A percentile compares a stretch with the other conserved stretches of the same genome.
phyloP scores from a whole-genome alignment of 2,888 invertebrate genomes.

The Dolichomitus sp. region DNA sequence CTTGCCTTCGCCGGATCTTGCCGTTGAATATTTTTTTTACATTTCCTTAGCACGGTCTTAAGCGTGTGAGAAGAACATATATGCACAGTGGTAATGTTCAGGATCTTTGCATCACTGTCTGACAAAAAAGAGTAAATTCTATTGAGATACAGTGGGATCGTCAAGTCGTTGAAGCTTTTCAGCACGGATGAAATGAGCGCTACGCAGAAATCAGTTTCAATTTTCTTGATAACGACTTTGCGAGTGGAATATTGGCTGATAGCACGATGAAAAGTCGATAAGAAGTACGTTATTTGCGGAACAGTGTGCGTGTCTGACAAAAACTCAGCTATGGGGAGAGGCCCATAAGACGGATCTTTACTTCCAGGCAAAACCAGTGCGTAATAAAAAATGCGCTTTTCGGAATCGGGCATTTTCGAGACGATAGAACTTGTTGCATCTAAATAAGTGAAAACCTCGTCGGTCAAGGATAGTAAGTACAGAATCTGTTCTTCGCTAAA shows the following conservation, averaged over 20 bases:
- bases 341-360: slow-evolving; percentile 4
- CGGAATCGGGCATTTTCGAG: not conserved
- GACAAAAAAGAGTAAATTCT: not conserved
- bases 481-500: not conserved
- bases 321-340: slow-evolving; percentile 41
- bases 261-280: slow-evolving; percentile 3
- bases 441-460: not conserved
- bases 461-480: too few relatives aligned
- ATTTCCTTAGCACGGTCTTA: slow-evolving; percentile 8
- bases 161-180: slow-evolving; percentile 24
- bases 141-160: not conserved
- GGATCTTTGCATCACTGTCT: not conserved
- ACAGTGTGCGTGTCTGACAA: slow-evolving; percentile 14
- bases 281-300: slow-evolving; percentile 22
- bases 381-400: not conserved
- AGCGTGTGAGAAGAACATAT: slow-evolving; percentile 32
- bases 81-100: slow-evolving; percentile 5
- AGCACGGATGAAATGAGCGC: slow-evolving; percentile 14
- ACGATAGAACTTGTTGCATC: not conserved
- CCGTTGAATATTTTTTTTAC: slow-evolving; percentile 13
- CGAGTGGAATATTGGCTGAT: slow-evolving; percentile 23
- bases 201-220: slow-evolving; percentile 39
- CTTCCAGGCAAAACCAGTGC: not conserved
- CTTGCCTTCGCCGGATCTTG: slow-evolving; percentile 1
- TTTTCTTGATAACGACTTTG: slow-evolving; percentile 34